Percentiles rank a stretch among this genome's conserved stretches.
Evolutionary conservation across 2,888 invertebrate genomes (phyloP).

Genomic region (Oligia fasciuncula): DNA sequence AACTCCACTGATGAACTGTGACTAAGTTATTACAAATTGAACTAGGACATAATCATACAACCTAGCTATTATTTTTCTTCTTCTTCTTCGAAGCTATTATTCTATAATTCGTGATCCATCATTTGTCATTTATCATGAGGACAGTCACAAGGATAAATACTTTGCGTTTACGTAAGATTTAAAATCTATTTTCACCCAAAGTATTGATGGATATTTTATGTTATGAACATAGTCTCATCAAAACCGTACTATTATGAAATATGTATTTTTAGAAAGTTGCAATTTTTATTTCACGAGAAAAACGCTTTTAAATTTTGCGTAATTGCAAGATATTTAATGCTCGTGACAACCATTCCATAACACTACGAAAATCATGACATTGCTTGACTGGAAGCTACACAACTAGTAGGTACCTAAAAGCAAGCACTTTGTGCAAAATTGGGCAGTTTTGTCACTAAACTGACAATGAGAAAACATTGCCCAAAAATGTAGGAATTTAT

Average conservation of each 20-base stretch:
- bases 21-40: background rate
- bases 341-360: background rate
- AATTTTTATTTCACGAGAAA: background rate
- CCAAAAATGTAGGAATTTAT: background rate
- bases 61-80: background rate
- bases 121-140: background rate
- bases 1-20: background rate
- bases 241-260: background rate
- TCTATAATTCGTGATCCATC: background rate
- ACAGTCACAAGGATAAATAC: too few relatives aligned
- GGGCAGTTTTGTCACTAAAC: background rate
- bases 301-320: background rate
- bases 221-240: background rate
- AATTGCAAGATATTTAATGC: background rate
- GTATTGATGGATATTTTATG: background rate
- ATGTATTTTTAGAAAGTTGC: background rate
- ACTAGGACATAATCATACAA: background rate
- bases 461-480: background rate
- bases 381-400: background rate
- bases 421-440: background rate
- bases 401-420: background rate
- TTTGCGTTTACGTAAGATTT: background rate
- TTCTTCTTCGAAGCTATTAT: background rate
- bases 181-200: background rate
- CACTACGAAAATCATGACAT: background rate